Evolutionary conservation across 2,113 vertebrate species (phyloP).

Genomic region (Muscicapa adusta): DNA sequence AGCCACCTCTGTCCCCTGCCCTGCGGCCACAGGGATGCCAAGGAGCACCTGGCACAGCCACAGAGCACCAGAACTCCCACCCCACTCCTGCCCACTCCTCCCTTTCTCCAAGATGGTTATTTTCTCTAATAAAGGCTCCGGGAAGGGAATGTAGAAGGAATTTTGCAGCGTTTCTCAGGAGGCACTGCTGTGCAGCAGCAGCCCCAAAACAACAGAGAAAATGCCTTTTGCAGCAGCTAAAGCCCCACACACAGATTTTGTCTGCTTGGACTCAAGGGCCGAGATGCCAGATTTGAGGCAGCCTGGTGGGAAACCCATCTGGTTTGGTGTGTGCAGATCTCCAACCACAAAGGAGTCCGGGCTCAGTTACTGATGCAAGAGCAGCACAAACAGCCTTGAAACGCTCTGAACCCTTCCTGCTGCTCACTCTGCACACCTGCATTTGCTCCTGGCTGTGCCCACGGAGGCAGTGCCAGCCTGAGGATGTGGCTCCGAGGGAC

Average conservation of each 20-base stretch:
- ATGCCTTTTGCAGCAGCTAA: not conserved
- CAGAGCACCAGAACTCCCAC: not conserved
- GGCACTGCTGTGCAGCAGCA: not conserved
- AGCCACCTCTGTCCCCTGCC: not conserved
- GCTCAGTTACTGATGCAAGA: not conserved
- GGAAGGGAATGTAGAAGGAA: not conserved
- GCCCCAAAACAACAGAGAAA: not conserved
- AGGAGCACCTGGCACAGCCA: not conserved
- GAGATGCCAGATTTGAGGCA: not conserved
- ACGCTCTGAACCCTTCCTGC: fast-evolving
- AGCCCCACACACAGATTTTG: not conserved
- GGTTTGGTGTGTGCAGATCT: not conserved
- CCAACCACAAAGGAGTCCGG: not conserved
- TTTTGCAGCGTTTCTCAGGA: not conserved
- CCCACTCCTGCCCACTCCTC: not conserved
- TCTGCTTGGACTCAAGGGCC: not conserved
- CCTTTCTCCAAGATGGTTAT: not conserved
- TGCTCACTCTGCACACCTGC: not conserved
- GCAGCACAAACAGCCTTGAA: not conserved
- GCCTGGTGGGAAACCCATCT: not conserved
- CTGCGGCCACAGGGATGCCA: not conserved
- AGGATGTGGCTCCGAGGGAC: not conserved
- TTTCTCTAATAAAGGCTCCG: not conserved
- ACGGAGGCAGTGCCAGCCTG: not conserved
- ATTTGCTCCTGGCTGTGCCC: not conserved